Evolutionary conservation across 1,140 invertebrate genomes (phyloP).

Genomic region (Dinoponera quadriceps): DNA sequence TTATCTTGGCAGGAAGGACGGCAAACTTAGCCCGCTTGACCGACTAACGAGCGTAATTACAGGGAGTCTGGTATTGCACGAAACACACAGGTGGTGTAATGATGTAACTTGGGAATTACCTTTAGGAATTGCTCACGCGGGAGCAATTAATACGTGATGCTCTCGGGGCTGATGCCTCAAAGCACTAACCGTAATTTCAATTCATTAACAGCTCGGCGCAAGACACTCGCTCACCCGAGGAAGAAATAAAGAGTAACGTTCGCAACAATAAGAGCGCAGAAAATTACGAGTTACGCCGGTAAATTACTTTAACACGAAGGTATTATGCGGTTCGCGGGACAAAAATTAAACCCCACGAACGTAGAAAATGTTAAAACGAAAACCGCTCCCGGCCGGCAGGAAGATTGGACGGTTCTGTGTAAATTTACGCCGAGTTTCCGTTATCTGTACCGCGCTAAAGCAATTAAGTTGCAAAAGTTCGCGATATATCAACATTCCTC

Average conservation of each 20-base stretch:
- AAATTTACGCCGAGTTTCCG: background rate
- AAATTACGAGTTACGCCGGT: slow-evolving; percentile 30
- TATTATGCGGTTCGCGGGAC: slow-evolving; percentile 16
- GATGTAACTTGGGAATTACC: slow-evolving; percentile 73
- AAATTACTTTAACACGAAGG: slow-evolving; percentile 37
- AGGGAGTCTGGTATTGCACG: slow-evolving; percentile 43
- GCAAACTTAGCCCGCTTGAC: slow-evolving; percentile 35
- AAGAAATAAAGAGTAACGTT: slow-evolving; percentile 52
- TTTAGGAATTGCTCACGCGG: slow-evolving; percentile 71
- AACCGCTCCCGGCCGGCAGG: background rate
- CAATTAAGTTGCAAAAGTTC: slow-evolving; percentile 1
- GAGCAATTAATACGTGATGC: slow-evolving; percentile 71
- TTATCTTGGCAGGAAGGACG: slow-evolving; percentile 14
- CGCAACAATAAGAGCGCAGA: slow-evolving; percentile 27
- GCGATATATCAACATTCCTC: background rate
- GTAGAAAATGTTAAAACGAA: background rate
- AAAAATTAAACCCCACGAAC: slow-evolving; percentile 33
- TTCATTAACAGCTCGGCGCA: slow-evolving; percentile 46
- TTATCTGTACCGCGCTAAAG: background rate
- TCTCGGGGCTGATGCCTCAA: slow-evolving; percentile 67
- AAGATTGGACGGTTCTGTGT: slow-evolving; percentile 18
- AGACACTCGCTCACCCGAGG: background rate
- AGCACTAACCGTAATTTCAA: slow-evolving; percentile 63
- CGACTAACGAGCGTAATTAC: slow-evolving; percentile 58
- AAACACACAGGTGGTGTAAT: slow-evolving; percentile 64